Percentiles rank a stretch among this genome's conserved stretches.
These are phyloP conservation scores for Carabus problematicus DNA, from an alignment of 2,888 invertebrate species.

Conservation along the genomic window DNA sequence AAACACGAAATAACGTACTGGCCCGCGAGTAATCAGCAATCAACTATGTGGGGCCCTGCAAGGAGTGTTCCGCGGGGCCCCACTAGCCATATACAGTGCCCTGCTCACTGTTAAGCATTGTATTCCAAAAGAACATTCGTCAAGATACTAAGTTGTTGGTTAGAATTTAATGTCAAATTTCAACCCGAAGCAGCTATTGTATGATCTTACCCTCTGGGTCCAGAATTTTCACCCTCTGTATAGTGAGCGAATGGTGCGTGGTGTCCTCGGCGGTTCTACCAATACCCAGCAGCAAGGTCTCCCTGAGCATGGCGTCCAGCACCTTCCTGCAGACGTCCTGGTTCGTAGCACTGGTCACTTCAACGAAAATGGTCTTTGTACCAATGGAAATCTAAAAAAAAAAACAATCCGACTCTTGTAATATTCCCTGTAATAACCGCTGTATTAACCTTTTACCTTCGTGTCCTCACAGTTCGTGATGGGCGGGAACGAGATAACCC, in stretches of 20 bases:
- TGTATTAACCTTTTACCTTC: conserved; percentile 64
- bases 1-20: no score
- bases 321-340: conserved; percentile 72
- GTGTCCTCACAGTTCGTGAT: conserved; percentile 84
- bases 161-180: no score
- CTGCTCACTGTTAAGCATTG: no score
- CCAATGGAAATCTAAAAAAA: conserved; percentile 68
- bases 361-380: conserved; percentile 73
- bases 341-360: conserved; percentile 76
- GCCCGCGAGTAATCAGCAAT: no score
- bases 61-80: no score
- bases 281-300: conserved; percentile 67
- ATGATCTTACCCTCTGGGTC: conserved; percentile 70
- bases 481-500: conserved; percentile 84
- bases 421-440: no score
- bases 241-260: conserved; percentile 55
- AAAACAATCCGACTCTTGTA: conserved; percentile 25
- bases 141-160: no score
- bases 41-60: no score
- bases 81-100: no score
- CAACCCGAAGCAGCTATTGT: no score
- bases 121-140: no score
- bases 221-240: conserved; percentile 75
- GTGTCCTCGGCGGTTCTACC: conserved; percentile 55
- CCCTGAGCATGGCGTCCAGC: conserved; percentile 71